Percentiles rank a stretch among this genome's conserved stretches.
Conservation (phyloP, 2,888 invertebrate genomes). For the Chouioia cunea region DNA sequence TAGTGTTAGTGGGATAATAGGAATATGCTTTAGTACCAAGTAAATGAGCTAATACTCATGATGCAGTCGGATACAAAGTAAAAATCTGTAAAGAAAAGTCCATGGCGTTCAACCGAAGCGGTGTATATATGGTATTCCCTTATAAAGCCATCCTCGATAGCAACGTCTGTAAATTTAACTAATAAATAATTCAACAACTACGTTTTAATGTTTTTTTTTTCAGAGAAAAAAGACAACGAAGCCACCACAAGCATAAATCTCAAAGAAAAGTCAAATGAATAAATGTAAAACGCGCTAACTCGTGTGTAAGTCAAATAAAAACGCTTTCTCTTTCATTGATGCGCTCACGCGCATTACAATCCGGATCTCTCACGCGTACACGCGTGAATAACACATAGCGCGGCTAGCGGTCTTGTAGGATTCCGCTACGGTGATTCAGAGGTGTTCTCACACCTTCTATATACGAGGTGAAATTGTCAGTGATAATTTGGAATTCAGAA, state of each 20-base stretch:
- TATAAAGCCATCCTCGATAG: too few species aligned
- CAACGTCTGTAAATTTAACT: background rate
- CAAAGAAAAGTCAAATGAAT: too few species aligned
- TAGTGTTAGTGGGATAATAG: too few species aligned
- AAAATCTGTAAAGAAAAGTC: too few species aligned
- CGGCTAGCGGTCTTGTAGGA: background rate
- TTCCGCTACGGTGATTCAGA: constrained; percentile 6
- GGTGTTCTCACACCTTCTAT: background rate
- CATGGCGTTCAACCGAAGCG: too few species aligned
- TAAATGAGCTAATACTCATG: too few species aligned
- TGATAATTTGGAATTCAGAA: constrained; percentile 11
- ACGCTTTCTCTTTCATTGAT: constrained; percentile 62
- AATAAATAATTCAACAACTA: background rate
- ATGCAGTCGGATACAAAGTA: too few species aligned
- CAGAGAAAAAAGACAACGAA: background rate
- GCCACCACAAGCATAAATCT: too few species aligned
- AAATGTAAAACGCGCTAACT: constrained; percentile 23
- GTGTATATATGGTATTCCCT: too few species aligned
- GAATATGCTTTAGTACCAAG: too few species aligned
- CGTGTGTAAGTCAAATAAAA: constrained; percentile 51
- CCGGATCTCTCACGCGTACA: constrained; percentile 16
- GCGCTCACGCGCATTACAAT: constrained; percentile 38
- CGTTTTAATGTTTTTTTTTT: background rate
- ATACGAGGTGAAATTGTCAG: constrained; percentile 25
- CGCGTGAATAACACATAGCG: constrained; percentile 24